These are phyloP conservation scores for Scomberomorus guttatus DNA, from an alignment of 2,797 vertebrate species.

Conservation along the genomic window DNA sequence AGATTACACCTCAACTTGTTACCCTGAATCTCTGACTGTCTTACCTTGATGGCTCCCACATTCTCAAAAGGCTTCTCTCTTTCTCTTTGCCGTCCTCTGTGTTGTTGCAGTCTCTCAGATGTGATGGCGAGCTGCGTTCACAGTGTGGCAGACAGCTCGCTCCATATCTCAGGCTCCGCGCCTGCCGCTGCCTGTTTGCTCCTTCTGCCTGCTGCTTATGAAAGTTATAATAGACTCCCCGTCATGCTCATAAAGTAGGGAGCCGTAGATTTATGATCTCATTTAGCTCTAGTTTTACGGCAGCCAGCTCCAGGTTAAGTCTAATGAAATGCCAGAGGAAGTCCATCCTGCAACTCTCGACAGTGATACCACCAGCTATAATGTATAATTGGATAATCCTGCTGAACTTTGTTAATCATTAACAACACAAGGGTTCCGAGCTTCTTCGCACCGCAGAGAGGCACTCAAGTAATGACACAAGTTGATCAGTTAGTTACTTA, in stretches of 20 bases:
- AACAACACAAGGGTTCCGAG: conserved; percentile 23
- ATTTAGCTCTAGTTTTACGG: conserved; percentile 82
- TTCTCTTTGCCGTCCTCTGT: conserved; percentile 1
- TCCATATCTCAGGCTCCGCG: conserved; percentile 36
- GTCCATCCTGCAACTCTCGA: conserved; percentile 68
- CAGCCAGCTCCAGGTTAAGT: conserved; percentile 67
- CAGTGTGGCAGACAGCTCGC: conserved; percentile 41
- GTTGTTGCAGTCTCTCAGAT: conserved; percentile 33
- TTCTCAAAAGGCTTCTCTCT: conserved; percentile 13
- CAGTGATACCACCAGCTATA: conserved; percentile 52
- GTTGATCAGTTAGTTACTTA: neutral
- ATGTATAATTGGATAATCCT: conserved; percentile 79
- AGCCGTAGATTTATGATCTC: conserved; percentile 85
- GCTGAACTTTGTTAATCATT: conserved; percentile 64
- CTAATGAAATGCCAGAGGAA: conserved; percentile 83
- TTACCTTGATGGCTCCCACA: conserved; percentile 7
- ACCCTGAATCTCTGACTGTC: conserved; percentile 17
- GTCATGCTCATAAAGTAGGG: conserved; percentile 81
- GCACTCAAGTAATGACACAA: conserved; percentile 3
- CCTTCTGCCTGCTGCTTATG: conserved; percentile 72
- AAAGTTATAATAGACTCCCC: conserved; percentile 87
- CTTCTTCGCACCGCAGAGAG: conserved; percentile 4
- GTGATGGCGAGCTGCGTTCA: conserved; percentile 37
- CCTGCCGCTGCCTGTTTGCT: conserved; percentile 52
- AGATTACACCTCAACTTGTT: conserved; percentile 36